These are phyloP conservation scores for Hydrochoerus hydrochaeris DNA, from an alignment of 2,113 vertebrate genomes.

Conservation along the genomic window DNA sequence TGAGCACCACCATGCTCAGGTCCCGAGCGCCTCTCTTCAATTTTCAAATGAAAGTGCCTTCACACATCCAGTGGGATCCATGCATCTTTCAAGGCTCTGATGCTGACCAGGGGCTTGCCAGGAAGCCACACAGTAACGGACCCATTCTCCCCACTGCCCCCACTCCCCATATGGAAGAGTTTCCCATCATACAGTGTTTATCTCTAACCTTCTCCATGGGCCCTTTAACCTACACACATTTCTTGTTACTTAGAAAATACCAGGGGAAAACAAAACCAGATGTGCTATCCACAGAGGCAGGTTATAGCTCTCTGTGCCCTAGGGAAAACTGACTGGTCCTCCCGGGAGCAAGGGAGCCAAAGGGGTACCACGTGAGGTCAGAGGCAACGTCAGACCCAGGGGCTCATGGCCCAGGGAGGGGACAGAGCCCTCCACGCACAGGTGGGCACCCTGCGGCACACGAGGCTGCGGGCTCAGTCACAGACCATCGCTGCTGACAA, in stretches of 20 bases:
- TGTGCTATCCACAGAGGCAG: conserved; percentile 27
- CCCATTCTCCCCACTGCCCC: not conserved
- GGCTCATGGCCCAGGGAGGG: not conserved
- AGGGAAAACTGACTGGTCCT: not conserved
- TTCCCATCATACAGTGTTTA: conserved; percentile 60
- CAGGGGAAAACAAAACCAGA: conserved; percentile 78
- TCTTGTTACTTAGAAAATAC: conserved; percentile 76
- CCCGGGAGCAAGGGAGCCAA: accelerated
- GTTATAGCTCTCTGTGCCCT: not conserved
- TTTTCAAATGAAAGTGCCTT: not conserved
- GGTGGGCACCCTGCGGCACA: accelerated
- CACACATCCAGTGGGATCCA: accelerated
- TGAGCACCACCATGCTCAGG: not conserved
- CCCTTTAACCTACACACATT: conserved; percentile 75
- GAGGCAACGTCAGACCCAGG: not conserved
- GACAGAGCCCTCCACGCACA: accelerated
- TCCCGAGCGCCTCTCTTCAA: not conserved
- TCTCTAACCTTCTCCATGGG: conserved; percentile 10
- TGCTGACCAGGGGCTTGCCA: accelerated
- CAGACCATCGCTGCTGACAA: not conserved
- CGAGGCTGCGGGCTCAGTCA: accelerated
- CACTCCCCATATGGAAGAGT: conserved; percentile 63
- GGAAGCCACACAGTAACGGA: accelerated
- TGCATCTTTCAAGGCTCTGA: accelerated
- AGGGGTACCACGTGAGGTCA: not conserved